A percentile compares a stretch with the other conserved stretches of the same genome.
Conservation (phyloP, 2,113 vertebrate species). For the Nothoprocta pentlandii region DNA sequence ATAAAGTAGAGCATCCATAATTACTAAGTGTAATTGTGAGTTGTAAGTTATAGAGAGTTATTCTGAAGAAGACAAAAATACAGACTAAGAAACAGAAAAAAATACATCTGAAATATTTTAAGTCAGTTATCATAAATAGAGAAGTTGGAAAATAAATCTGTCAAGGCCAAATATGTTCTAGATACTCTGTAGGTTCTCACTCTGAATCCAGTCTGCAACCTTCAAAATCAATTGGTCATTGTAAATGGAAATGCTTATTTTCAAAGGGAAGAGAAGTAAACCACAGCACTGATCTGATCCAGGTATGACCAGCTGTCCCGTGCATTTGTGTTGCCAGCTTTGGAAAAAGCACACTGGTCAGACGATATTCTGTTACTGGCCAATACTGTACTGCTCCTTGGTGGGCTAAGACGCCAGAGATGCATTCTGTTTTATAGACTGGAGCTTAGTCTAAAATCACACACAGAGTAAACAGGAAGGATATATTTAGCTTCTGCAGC, state of each 20-base stretch:
- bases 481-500: conserved; percentile 60
- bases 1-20: conserved; percentile 17
- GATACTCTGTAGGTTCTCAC: neutral
- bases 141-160: neutral
- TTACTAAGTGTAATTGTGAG: neutral
- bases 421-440: conserved; percentile 29
- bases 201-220: neutral
- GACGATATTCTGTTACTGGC: neutral
- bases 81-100: neutral
- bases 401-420: neutral
- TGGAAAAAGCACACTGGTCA: neutral
- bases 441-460: conserved; percentile 51
- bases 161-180: neutral
- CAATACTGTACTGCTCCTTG: neutral
- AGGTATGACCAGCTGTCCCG: conserved; percentile 15
- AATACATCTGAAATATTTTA: neutral
- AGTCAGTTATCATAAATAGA: neutral
- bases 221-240: neutral
- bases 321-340: neutral
- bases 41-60: neutral
- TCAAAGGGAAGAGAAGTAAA: conserved; percentile 29
- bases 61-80: neutral
- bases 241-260: neutral
- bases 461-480: conserved; percentile 68
- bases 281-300: conserved; percentile 32